Percentiles rank a stretch among this genome's conserved stretches.
Evolutionary conservation across 2,113 vertebrate species (phyloP).

Genomic region (Heteronetta atricapilla): DNA sequence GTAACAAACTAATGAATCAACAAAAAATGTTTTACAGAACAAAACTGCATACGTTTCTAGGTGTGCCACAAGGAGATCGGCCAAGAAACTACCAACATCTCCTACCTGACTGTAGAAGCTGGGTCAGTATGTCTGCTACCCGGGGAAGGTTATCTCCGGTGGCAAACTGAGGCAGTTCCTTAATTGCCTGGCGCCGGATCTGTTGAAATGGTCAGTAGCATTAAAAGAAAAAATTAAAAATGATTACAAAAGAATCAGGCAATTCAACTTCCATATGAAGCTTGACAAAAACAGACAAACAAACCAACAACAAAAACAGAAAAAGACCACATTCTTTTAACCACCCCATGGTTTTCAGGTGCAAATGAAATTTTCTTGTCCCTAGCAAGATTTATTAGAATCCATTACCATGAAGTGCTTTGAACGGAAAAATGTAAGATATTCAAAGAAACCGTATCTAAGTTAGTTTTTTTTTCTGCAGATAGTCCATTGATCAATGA

Average conservation of each 20-base stretch:
- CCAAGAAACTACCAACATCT: background rate
- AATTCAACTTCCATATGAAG: background rate
- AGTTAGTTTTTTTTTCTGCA: background rate
- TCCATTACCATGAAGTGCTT: background rate
- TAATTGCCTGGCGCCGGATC: slow-evolving; percentile 97
- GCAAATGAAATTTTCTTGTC: background rate
- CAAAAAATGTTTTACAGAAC: background rate
- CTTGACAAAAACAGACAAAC: background rate
- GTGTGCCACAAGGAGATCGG: background rate
- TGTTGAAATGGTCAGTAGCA: slow-evolving; percentile 41
- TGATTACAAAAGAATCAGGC: background rate
- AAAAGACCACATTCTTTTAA: background rate
- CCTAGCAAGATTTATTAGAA: background rate
- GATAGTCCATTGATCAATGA: background rate
- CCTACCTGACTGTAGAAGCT: slow-evolving; percentile 94
- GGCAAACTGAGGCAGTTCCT: slow-evolving; percentile 95
- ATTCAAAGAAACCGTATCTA: background rate
- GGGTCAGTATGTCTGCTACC: slow-evolving; percentile 95
- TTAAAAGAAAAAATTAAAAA: background rate
- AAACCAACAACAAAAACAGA: background rate
- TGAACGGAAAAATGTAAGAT: background rate
- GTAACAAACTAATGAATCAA: background rate
- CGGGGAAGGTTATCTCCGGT: slow-evolving; percentile 94
- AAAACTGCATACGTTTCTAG: background rate
- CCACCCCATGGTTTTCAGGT: background rate